phyloP scores from a whole-genome alignment of 2,113 vertebrate species.

The Syngnathoides biaculeatus region DNA sequence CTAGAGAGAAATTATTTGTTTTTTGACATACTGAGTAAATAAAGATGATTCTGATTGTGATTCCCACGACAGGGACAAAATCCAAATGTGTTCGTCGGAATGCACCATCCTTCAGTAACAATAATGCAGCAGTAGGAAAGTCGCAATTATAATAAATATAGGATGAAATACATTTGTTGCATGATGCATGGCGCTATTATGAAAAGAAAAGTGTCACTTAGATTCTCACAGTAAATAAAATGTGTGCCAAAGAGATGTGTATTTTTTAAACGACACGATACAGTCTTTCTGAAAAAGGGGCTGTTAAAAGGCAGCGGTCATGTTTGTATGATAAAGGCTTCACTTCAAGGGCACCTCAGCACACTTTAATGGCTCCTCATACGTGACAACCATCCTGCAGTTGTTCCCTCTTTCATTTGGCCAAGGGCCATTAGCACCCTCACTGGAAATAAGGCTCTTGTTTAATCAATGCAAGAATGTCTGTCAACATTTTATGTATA shows the following conservation, averaged over 20 bases:
- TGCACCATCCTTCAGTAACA: no score
- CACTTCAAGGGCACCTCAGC: slow-evolving; percentile 19
- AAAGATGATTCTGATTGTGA: no score
- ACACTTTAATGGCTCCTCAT: slow-evolving; percentile 23
- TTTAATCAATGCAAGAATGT: slow-evolving; percentile 3
- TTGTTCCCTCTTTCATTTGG: slow-evolving; percentile 3
- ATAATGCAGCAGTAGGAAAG: no score
- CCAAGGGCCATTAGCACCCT: background rate
- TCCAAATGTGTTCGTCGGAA: no score
- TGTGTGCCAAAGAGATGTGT: background rate
- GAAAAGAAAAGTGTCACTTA: slow-evolving; percentile 15
- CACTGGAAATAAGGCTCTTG: background rate
- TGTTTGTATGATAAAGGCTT: slow-evolving; percentile 22
- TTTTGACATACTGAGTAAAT: no score
- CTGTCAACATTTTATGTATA: slow-evolving; percentile 2
- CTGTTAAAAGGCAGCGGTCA: background rate
- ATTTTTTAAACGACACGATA: background rate
- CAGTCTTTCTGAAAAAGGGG: background rate
- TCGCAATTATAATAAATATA: no score
- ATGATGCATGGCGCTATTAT: slow-evolving; percentile 39
- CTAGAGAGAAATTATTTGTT: no score
- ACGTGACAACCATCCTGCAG: slow-evolving; percentile 1
- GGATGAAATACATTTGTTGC: background rate
- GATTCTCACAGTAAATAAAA: slow-evolving; percentile 13
- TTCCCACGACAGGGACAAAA: no score